Evolutionary conservation across 2,113 vertebrate genomes (phyloP).

Genomic region (Pardalotus punctatus): DNA sequence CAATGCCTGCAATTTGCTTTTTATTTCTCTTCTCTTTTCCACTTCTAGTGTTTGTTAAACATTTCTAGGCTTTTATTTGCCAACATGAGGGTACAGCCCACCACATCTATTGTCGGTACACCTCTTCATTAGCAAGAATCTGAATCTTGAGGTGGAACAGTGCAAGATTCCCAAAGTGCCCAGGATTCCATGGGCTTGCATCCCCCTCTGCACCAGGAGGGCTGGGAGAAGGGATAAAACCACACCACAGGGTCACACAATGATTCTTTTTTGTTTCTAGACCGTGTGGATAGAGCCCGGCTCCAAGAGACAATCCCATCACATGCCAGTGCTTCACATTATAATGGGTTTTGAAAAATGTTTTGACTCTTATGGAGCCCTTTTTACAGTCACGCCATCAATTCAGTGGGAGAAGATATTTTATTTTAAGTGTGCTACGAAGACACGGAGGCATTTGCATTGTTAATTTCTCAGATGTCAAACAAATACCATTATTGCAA

Average conservation of each 20-base stretch:
- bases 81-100: background rate
- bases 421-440: background rate
- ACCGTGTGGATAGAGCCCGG: background rate
- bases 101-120: background rate
- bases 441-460: conserved; percentile 56
- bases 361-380: background rate
- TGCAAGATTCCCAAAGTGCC: background rate
- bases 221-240: background rate
- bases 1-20: background rate
- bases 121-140: background rate
- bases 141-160: background rate
- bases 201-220: background rate
- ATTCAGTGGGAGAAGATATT: conserved; percentile 23
- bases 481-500: conserved; percentile 63
- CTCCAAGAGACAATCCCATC: background rate
- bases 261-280: background rate
- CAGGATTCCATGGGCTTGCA: background rate
- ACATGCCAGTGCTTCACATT: background rate
- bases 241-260: background rate
- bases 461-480: conserved; percentile 68
- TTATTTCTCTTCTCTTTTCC: background rate
- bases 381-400: background rate
- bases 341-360: conserved; percentile 8
- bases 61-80: background rate
- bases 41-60: background rate